Percentiles rank a stretch among this genome's conserved stretches.
phyloP scores from a whole-genome alignment of 1,140 invertebrate genomes.

The Magallana ariakensis region DNA sequence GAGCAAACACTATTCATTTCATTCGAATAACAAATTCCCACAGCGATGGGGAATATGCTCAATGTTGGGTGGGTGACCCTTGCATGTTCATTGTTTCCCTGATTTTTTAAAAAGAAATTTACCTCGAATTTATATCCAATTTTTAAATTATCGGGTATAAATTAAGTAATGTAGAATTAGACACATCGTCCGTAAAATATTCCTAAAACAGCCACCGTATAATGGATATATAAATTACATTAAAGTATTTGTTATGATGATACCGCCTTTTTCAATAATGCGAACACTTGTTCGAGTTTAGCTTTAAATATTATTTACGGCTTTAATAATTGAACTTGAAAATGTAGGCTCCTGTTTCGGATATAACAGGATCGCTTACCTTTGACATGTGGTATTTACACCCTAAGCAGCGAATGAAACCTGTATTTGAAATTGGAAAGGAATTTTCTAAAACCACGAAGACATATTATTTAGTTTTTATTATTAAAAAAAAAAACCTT shows the following conservation, averaged over 20 bases:
- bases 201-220: not conserved
- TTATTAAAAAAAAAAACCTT: not conserved
- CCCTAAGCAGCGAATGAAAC: not conserved
- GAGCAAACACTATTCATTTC: constrained; percentile 53
- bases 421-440: constrained; percentile 1
- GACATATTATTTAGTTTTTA: not conserved
- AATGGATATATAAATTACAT: constrained; percentile 40
- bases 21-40: constrained; percentile 49
- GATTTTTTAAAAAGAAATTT: constrained; percentile 19
- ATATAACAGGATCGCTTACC: constrained; percentile 8
- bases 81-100: constrained; percentile 1
- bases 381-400: constrained; percentile 29
- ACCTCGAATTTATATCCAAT: constrained; percentile 40
- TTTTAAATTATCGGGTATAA: constrained; percentile 29
- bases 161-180: constrained; percentile 35
- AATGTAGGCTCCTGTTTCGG: constrained; percentile 25
- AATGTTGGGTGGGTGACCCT: constrained; percentile 18
- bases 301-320: constrained; percentile 29
- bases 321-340: constrained; percentile 43
- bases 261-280: constrained; percentile 20
- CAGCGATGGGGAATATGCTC: constrained; percentile 18
- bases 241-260: constrained; percentile 13
- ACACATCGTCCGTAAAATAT: constrained; percentile 13
- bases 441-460: constrained; percentile 14
- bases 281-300: constrained; percentile 6